A percentile compares a stretch with the other conserved stretches of the same genome.
Evolutionary conservation across 2,888 invertebrate species (phyloP).

Genomic region (Leptopilina syphax): DNA sequence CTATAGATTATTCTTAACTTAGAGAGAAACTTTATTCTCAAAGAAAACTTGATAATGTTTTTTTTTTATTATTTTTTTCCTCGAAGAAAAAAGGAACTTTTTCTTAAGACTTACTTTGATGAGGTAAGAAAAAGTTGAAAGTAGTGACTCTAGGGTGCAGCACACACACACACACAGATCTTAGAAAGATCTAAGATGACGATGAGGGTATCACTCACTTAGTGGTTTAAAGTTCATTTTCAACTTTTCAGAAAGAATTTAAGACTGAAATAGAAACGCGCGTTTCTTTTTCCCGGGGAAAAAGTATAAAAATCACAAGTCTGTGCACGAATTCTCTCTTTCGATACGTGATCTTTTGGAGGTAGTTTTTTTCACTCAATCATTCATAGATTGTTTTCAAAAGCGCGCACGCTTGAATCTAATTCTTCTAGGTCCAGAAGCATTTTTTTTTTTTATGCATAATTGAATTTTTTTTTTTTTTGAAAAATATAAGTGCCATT

Average conservation of each 20-base stretch:
- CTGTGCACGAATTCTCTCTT: constrained; percentile 15
- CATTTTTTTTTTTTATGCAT: no score
- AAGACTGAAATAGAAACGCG: constrained; percentile 29
- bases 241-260: constrained; percentile 28
- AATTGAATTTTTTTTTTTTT: no score
- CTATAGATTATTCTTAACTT: neutral
- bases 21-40: constrained; percentile 10
- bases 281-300: neutral
- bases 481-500: no score
- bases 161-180: constrained; percentile 11
- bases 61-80: neutral
- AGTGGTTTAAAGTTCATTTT: constrained; percentile 27
- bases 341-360: constrained; percentile 29
- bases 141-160: constrained; percentile 14
- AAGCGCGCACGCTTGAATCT: neutral
- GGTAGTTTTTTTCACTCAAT: neutral
- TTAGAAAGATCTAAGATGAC: constrained; percentile 1
- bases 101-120: constrained; percentile 8
- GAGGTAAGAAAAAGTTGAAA: constrained; percentile 23
- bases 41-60: constrained; percentile 16
- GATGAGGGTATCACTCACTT: constrained; percentile 36
- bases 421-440: no score
- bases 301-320: constrained; percentile 13
- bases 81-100: neutral
- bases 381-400: constrained; percentile 15